Evolutionary conservation across 1,140 invertebrate genomes (phyloP).

Genomic region (Bombus superbus): DNA sequence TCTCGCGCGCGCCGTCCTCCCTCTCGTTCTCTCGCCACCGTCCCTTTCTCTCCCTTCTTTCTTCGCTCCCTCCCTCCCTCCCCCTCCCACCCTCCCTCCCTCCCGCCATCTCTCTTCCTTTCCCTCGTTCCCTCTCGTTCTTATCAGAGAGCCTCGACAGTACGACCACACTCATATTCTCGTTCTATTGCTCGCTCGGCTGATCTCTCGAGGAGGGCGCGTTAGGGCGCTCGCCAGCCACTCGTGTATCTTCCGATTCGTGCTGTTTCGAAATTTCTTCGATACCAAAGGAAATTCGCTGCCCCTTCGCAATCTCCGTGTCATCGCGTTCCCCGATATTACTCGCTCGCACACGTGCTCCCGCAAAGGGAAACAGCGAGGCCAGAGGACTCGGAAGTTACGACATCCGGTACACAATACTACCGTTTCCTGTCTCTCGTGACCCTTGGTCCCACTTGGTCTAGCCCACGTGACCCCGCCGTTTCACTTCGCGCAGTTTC

Average conservation of each 20-base stretch:
- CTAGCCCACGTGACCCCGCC: conserved; percentile 51
- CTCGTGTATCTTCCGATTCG: conserved; percentile 51
- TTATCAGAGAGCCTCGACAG: conserved; percentile 47
- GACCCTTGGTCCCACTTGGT: conserved; percentile 63
- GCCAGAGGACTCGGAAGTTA: conserved; percentile 72
- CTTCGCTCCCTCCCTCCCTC: conserved; percentile 44
- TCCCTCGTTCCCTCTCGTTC: conserved; percentile 44
- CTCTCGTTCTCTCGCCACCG: conserved; percentile 43
- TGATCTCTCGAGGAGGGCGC: conserved; percentile 64
- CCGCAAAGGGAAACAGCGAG: conserved; percentile 33
- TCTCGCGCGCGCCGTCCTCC: conserved; percentile 7
- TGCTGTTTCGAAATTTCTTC: conserved; percentile 41
- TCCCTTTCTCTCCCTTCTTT: conserved; percentile 55
- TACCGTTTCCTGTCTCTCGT: conserved; percentile 59
- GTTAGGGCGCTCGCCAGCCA: conserved; percentile 62
- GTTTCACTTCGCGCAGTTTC: conserved; percentile 22
- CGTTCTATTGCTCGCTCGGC: conserved; percentile 60
- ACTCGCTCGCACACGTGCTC: neutral
- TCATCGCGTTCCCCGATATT: neutral
- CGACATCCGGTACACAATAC: conserved; percentile 64
- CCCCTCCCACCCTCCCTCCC: conserved; percentile 28
- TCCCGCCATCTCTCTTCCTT: conserved; percentile 45
- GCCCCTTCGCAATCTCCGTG: neutral
- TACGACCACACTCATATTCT: conserved; percentile 45
- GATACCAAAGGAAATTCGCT: neutral